Conservation (phyloP, 2,888 invertebrate species). For the Nomada fabriciana region DNA sequence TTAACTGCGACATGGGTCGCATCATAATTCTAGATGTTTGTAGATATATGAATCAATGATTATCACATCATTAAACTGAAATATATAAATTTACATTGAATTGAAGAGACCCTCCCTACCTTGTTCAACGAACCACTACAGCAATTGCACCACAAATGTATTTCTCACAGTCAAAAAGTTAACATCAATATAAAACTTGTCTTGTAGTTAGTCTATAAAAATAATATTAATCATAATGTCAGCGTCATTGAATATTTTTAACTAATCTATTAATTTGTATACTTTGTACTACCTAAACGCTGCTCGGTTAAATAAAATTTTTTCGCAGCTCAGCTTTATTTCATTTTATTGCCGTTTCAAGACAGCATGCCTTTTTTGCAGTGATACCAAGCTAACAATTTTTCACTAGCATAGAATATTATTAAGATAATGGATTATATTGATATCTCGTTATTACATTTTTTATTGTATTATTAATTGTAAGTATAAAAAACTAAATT, state of each 20-base stretch:
- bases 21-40: constrained; percentile 46
- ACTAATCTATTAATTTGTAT: constrained; percentile 53
- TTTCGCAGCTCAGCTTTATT: constrained; percentile 65
- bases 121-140: constrained; percentile 63
- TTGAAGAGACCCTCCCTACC: constrained; percentile 69
- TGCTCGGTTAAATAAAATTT: constrained; percentile 60
- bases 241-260: constrained; percentile 27
- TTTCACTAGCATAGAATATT: constrained; percentile 40
- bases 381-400: constrained; percentile 54
- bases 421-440: constrained; percentile 9
- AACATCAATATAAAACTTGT: constrained; percentile 63
- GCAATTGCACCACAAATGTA: constrained; percentile 61
- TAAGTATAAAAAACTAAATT: background rate
- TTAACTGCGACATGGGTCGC: constrained; percentile 47
- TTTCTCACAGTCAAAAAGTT: constrained; percentile 63
- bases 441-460: constrained; percentile 1
- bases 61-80: constrained; percentile 43
- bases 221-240: constrained; percentile 59
- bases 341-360: constrained; percentile 71
- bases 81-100: constrained; percentile 57
- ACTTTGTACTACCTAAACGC: constrained; percentile 62
- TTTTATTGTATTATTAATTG: background rate
- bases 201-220: constrained; percentile 52
- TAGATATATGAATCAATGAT: constrained; percentile 38
- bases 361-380: constrained; percentile 69